Percentiles rank a stretch among this genome's conserved stretches.
These are phyloP conservation scores for Craseonycteris thonglongyai DNA, from an alignment of 2,113 vertebrate species.

Conservation along the genomic window DNA sequence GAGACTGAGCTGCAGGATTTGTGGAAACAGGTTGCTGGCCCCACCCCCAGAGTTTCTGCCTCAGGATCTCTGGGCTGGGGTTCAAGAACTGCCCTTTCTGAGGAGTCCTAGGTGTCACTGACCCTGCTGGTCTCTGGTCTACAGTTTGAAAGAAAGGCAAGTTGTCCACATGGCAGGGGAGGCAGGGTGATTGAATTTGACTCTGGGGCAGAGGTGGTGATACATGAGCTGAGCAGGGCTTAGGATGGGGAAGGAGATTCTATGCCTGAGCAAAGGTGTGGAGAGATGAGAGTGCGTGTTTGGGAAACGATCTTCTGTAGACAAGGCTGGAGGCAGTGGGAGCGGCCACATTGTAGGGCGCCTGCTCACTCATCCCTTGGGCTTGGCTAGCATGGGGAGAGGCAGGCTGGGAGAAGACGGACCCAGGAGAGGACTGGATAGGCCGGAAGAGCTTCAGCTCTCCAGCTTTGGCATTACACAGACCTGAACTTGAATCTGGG, in stretches of 20 bases:
- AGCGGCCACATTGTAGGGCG: fast-evolving
- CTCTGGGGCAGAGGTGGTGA: background rate
- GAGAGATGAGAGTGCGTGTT: background rate
- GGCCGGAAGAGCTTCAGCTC: background rate
- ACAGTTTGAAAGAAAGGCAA: background rate
- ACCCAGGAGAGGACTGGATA: background rate
- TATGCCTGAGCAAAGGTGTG: background rate
- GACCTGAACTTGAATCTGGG: background rate
- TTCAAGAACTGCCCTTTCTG: background rate
- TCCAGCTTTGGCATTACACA: background rate
- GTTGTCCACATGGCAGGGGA: background rate
- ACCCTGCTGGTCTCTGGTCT: background rate
- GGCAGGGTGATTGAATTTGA: background rate
- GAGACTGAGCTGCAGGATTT: background rate
- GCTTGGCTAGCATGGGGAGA: background rate
- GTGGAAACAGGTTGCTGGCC: background rate
- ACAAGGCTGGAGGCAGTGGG: background rate
- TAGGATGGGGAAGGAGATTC: background rate
- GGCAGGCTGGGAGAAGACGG: background rate
- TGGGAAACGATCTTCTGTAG: background rate
- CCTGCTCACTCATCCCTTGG: background rate
- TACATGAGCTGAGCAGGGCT: background rate
- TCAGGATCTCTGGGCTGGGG: background rate
- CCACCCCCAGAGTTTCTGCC: background rate
- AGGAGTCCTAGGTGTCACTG: background rate